Base-by-base conservation (phyloP, 1,140 invertebrate species). In the Formica exsecta region DNA sequence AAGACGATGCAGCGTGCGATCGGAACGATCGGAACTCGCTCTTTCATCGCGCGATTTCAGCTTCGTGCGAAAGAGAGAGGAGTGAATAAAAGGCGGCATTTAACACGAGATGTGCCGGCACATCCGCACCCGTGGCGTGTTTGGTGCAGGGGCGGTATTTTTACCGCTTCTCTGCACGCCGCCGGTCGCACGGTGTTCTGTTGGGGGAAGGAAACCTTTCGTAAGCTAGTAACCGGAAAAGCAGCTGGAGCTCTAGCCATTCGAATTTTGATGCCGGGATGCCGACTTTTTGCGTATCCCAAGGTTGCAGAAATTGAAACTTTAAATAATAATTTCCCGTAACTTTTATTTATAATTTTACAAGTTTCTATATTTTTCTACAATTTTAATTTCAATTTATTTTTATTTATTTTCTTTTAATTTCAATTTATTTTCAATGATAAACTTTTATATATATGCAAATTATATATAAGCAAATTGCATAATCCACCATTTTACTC, bases 71-170 rank as follows among this genome's bases (percentile, higher is more conserved):
- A 6, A 38, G 38, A 38, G 7, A 8, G 38, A 38, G 38, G 32
- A 65, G 76, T 64, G 76, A 80, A 80, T 70, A 80, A 80, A 80
- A 80, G 77, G 65, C 64, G 65, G 77, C 77, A 80, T 80, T 80
- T 80, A 70, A 83, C 66, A 59, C 79, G 22, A 32, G 51, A 22
- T 38, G 36, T 22, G 4, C 9, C 54, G 38, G 38, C 64, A 51
- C 48, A 62, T 44, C 68, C 68, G 66, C 66, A 74, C 79, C 62
- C 38, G 68, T 61, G 38, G 68, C 79, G 22, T 73, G 79, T 62
- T 83, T 83, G 25, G 19, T n/a, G 79, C 38, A 71, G 25, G 61
- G 54, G 29, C 79, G 79, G 54, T 83, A 83, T 83, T 83, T 83
- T 83, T 83, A 83, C 48, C 36, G 68, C 79, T 74, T 57, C 38